Evolutionary conservation across 1,140 invertebrate species (phyloP), one percentile per base, ranked within the genome.

Genomic region (Magallana gigas): DNA sequence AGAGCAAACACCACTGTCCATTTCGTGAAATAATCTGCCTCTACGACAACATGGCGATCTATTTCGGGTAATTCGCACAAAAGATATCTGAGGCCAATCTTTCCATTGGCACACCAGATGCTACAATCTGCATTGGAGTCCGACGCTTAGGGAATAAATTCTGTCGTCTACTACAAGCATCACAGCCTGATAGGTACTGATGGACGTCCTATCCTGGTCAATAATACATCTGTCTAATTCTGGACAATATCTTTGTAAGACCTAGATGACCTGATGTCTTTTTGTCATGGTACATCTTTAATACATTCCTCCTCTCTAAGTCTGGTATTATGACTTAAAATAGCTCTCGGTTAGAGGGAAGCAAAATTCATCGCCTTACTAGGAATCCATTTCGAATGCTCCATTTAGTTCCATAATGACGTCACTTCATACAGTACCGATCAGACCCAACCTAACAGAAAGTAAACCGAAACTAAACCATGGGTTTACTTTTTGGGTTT

Each of bases 291-390:
- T 9, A 18, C 6, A 29, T 56, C n/a, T 23, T 18, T 9, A 84
- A 18, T 29, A 84, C 60, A 62, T 59, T 64, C 18, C 82, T 83
- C 57, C 82, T 18, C 16, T 59, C 14, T 7, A 1, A 56, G 18
- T 56, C 0, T 84, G 83, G 83, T 84, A 84, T 59, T 18, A 84
- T 60, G 36, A 84, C 36, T 36, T 95, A 60, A 89, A 96, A 95
- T 36, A 91, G 48, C 81, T 94, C 87, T 0, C 95, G 57, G 59
- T 95, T 92, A 64, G 93, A 93, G 8, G 91, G 84, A 82, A 88
- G 93, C 83, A 87, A 23, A 18, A n/a, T 84, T 36, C 80, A 82
- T 82, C 56, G 36, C 36, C 29, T 12, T 57, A 82, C 80, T 48
- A 48, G 4, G 80, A 82, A 48, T 23, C 57, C 57, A n/a, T 60